These are phyloP conservation scores for Serinus canaria DNA, from an alignment of 2,113 vertebrate genomes.

Conservation along the genomic window DNA sequence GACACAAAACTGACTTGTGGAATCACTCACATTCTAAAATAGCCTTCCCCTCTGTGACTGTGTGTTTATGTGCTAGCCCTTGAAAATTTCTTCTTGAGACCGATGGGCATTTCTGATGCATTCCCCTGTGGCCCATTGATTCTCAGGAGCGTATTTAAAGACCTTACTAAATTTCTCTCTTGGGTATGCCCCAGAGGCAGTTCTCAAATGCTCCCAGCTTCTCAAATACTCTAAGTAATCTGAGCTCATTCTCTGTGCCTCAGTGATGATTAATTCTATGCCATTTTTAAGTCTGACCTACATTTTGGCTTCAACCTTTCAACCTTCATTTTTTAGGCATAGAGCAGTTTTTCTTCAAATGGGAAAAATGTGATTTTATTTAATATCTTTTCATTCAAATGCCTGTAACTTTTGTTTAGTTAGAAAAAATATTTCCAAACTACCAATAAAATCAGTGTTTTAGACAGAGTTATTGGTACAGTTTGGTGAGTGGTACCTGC, in stretches of 20 bases:
- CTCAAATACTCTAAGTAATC: background rate
- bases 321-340: background rate
- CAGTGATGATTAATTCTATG: background rate
- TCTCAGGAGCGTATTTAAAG: background rate
- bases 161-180: background rate
- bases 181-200: background rate
- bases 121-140: background rate
- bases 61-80: background rate
- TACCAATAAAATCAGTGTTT: background rate
- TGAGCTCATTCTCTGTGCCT: background rate
- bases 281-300: background rate
- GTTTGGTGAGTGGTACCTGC: background rate
- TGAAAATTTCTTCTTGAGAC: background rate
- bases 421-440: background rate
- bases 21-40: background rate
- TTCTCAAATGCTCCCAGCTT: background rate
- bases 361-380: background rate
- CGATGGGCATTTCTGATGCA: background rate
- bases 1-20: background rate
- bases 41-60: background rate
- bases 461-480: background rate
- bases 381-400: background rate
- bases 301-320: background rate
- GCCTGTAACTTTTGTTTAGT: background rate
- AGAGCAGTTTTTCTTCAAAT: background rate